phyloP scores from a whole-genome alignment of 2,113 vertebrate species.

The Crotalus horridus region DNA sequence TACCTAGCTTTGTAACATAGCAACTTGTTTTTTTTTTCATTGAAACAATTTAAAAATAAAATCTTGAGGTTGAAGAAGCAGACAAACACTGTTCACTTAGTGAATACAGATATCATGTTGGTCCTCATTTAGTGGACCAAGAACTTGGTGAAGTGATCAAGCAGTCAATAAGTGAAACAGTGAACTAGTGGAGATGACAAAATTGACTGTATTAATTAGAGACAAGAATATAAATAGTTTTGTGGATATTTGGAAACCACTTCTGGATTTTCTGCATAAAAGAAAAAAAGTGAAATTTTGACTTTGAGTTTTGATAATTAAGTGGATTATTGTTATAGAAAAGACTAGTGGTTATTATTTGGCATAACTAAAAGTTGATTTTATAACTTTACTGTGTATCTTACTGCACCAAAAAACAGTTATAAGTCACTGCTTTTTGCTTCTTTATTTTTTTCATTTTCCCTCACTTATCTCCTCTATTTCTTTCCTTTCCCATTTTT shows the following conservation, averaged over 20 bases:
- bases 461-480: not conserved
- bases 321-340: not conserved
- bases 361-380: not conserved
- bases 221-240: too few relatives aligned
- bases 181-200: too few relatives aligned
- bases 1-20: not conserved
- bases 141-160: not conserved
- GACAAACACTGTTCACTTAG: not conserved
- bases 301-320: not conserved
- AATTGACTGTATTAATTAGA: not conserved
- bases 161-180: too few relatives aligned
- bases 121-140: not conserved
- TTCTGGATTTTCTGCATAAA: too few relatives aligned
- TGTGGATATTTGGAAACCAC: too few relatives aligned
- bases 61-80: not conserved
- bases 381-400: not conserved
- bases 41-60: not conserved
- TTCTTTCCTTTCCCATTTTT: not conserved
- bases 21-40: not conserved
- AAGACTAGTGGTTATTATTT: not conserved
- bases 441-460: not conserved
- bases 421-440: not conserved
- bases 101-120: not conserved
- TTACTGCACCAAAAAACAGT: not conserved
- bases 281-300: too few relatives aligned